Evolutionary conservation across 2,113 vertebrate species (phyloP), one percentile per base, ranked within the genome.

Genomic region (Callipepla squamata): DNA sequence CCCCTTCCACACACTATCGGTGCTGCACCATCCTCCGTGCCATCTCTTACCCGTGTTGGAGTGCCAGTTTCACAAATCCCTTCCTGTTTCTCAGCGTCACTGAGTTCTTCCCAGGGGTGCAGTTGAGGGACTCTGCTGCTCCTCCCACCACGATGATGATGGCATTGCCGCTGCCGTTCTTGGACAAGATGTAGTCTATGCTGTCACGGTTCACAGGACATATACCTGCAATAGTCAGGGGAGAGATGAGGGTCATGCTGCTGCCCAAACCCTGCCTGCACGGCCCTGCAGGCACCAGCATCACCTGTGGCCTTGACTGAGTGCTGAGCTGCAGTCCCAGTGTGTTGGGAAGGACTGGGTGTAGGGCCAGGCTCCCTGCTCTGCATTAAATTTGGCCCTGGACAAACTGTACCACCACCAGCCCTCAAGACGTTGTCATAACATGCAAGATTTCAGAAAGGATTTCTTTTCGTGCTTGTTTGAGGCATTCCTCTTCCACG

Each of bases 61-160:
- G 96, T 7, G 99, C 99, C 91, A 99, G 96, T 73, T 93, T 99
- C 77, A 99, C 98, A 81, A 99, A 99, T 83, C 99, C 99, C 94
- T 99, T 99, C 32, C 99, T 98, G 63, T 98, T 98, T 92, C 97
- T 99, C 90, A 99, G 95, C 0, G 98, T 99, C 92, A 99, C 99
- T 0, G 97, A 97, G 55, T 99, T 99, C 95, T 97, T 98, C 80
- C 99, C 99, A 0, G 98, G 98, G 2, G 89, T 97, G 80, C 99
- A 98, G 80, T 99, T 97, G 82, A 99, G 97, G 61, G 99, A 99
- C 95, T 99, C 99, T 0, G 99, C 99, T 0, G 99, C 99, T 1
- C 99, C 99, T 28, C 99, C 99, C 0, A 99, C 98, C 1, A 99
- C 99, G 0, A 99, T 99, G 96, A 99, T 91, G 85, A 99, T 98